Percentiles rank a stretch among this genome's conserved stretches.
Conservation (phyloP, 2,113 vertebrate genomes). For the Syngnathoides biaculeatus region DNA sequence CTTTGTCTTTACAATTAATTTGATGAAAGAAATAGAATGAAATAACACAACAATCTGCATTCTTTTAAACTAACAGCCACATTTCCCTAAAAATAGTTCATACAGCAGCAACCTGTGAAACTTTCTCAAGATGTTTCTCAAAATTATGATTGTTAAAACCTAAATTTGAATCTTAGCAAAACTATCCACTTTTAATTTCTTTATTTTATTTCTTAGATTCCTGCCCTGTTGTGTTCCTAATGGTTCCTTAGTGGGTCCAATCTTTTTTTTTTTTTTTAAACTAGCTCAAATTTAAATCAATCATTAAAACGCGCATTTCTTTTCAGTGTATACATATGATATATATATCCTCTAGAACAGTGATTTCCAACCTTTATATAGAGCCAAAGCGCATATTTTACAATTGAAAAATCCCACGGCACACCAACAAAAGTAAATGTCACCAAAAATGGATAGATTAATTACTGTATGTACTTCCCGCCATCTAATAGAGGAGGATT, state of each 20-base stretch:
- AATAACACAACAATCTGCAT: neutral
- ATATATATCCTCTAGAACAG: neutral
- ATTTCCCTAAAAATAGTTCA: neutral
- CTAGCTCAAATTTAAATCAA: neutral
- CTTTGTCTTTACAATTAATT: constrained; percentile 1
- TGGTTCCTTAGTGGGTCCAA: neutral
- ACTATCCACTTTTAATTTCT: neutral
- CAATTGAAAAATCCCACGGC: no score
- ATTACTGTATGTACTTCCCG: no score
- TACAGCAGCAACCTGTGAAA: no score
- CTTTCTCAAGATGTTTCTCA: no score
- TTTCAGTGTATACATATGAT: neutral
- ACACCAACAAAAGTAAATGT: no score
- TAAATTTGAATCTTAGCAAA: neutral
- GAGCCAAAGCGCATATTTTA: no score
- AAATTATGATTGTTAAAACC: no score
- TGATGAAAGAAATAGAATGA: neutral
- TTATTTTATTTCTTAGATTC: neutral
- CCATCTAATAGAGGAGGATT: no score
- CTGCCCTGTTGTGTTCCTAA: neutral
- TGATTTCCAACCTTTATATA: no score
- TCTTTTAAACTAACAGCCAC: neutral
- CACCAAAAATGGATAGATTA: no score
- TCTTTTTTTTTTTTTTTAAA: neutral
- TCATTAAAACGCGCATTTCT: neutral